Evolutionary conservation across 1,140 invertebrate species (phyloP).

Genomic region (Contarinia nasturtii): DNA sequence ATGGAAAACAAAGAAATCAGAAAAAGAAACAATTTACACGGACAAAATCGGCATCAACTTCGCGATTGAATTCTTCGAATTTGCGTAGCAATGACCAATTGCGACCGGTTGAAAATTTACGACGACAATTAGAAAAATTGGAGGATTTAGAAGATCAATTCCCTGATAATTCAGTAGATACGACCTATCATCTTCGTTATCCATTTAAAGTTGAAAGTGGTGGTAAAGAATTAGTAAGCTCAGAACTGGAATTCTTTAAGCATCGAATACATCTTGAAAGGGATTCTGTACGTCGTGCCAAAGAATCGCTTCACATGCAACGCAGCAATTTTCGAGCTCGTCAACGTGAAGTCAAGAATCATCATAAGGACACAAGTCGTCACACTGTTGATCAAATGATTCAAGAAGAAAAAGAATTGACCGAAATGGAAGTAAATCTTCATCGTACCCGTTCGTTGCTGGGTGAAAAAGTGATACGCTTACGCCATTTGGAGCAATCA

Average conservation of each 20-base stretch:
- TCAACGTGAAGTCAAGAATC: slow-evolving; percentile 18
- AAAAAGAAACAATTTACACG: slow-evolving; percentile 39
- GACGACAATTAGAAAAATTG: slow-evolving; percentile 53
- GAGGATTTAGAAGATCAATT: slow-evolving; percentile 64
- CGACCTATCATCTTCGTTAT: slow-evolving; percentile 52
- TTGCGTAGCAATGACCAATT: slow-evolving; percentile 16
- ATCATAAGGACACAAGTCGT: slow-evolving; percentile 15
- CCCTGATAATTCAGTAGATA: slow-evolving; percentile 42
- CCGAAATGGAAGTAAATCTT: slow-evolving; percentile 59
- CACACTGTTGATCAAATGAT: slow-evolving; percentile 38
- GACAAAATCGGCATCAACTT: slow-evolving; percentile 39
- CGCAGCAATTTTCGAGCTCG: slow-evolving; percentile 16
- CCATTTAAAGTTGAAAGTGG: slow-evolving; percentile 47
- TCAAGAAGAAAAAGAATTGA: slow-evolving; percentile 55
- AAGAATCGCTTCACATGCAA: slow-evolving; percentile 38
- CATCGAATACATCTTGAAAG: slow-evolving; percentile 58
- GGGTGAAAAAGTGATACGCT: slow-evolving; percentile 58
- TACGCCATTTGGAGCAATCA: slow-evolving; percentile 55
- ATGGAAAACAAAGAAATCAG: slow-evolving; percentile 22
- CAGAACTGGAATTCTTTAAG: slow-evolving; percentile 59
- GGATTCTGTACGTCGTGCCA: slow-evolving; percentile 52
- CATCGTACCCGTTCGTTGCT: slow-evolving; percentile 54
- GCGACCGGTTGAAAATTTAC: slow-evolving; percentile 46
- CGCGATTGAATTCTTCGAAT: slow-evolving; percentile 29
- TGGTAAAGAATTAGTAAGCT: slow-evolving; percentile 24